These are phyloP conservation scores for Myioborus miniatus DNA, from an alignment of 2,797 vertebrate genomes.

Conservation along the genomic window DNA sequence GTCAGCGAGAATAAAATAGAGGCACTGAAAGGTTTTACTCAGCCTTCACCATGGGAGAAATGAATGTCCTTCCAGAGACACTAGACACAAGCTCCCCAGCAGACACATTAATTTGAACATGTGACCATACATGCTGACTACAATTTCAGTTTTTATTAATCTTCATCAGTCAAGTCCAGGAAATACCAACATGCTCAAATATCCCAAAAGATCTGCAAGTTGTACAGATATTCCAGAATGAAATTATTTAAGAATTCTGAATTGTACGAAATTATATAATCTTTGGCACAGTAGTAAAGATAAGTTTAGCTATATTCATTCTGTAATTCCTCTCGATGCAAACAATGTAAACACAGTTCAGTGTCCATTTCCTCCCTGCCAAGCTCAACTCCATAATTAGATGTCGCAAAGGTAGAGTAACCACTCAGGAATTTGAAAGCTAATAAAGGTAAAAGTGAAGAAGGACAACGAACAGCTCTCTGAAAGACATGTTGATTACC, in stretches of 20 bases:
- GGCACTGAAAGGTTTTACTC: not conserved
- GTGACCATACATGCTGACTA: not conserved
- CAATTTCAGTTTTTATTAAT: not conserved
- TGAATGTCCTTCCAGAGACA: not conserved
- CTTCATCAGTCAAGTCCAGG: not conserved
- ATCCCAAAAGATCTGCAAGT: not conserved
- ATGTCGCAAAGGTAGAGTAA: not conserved
- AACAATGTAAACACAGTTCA: not conserved
- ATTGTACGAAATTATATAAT: not conserved
- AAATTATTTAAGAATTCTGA: not conserved
- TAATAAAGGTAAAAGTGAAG: conserved; percentile 16
- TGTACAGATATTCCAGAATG: not conserved
- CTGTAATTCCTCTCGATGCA: not conserved
- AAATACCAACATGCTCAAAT: not conserved
- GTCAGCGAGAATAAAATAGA: not conserved
- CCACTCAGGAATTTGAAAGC: conserved; percentile 8
- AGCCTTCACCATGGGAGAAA: not conserved
- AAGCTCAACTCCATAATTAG: not conserved
- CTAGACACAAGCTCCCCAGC: not conserved
- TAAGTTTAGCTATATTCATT: not conserved
- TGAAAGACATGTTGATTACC: conserved; percentile 55
- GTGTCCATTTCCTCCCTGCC: not conserved
- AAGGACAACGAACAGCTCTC: not conserved
- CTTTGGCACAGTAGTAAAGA: not conserved
- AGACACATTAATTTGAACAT: not conserved